Evolutionary conservation across 1,140 invertebrate species (phyloP).

Genomic region (Tetramorium parvispinum): DNA sequence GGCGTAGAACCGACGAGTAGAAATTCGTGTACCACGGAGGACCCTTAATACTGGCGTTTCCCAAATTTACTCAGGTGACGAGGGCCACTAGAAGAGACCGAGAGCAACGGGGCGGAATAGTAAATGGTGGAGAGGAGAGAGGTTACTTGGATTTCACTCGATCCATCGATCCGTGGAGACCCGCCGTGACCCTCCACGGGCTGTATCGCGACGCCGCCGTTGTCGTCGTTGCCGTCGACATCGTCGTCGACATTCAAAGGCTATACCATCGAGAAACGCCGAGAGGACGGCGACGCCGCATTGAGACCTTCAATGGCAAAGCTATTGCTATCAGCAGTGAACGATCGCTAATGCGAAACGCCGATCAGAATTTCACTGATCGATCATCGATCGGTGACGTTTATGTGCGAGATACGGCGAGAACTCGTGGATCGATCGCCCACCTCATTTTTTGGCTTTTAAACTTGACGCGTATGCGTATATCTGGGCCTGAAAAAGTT

Average conservation of each 20-base stretch:
- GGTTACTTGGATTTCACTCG: constrained; percentile 23
- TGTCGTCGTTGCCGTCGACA: background rate
- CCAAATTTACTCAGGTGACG: constrained; percentile 60
- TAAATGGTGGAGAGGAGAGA: background rate
- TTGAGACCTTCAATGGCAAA: constrained; percentile 21
- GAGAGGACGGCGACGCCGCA: constrained; percentile 2
- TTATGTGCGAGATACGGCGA: background rate
- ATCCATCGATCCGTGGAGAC: constrained; percentile 48
- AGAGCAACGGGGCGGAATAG: background rate
- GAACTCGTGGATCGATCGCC: background rate
- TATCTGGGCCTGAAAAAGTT: background rate
- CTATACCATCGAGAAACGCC: constrained; percentile 8
- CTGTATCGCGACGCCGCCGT: background rate
- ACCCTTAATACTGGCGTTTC: constrained; percentile 61
- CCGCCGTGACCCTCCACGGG: constrained; percentile 6
- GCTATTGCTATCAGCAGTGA: constrained; percentile 8
- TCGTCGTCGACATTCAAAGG: constrained; percentile 54
- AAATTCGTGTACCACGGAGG: constrained; percentile 69
- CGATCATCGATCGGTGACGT: constrained; percentile 28
- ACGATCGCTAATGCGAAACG: background rate
- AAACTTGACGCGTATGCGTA: background rate
- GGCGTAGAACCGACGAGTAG: constrained; percentile 61
- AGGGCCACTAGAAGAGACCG: constrained; percentile 11
- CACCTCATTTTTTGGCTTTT: background rate
- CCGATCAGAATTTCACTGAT: background rate